These are phyloP conservation scores for Halisarca cf. caerulea DNA, from an alignment of 37 sponge, comb jelly and placozoan genomes.

Conservation along the genomic window DNA sequence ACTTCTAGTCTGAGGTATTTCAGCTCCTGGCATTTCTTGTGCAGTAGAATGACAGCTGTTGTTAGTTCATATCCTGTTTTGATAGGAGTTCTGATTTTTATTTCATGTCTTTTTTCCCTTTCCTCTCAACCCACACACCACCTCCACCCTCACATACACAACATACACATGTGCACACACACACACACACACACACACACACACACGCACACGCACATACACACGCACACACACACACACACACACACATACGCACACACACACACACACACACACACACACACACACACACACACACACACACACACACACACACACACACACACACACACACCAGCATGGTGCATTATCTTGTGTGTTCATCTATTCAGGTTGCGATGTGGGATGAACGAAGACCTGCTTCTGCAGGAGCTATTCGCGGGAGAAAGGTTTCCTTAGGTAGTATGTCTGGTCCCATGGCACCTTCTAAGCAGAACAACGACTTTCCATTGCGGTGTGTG, in stretches of 20 bases:
- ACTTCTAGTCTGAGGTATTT: no score
- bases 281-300: no score
- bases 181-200: not conserved
- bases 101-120: no score
- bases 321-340: no score
- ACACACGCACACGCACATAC: no score
- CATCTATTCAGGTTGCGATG: not conserved
- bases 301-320: no score
- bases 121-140: no score
- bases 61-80: no score
- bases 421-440: conserved; percentile 37
- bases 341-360: not conserved
- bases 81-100: no score
- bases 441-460: conserved; percentile 40
- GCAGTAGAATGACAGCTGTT: no score
- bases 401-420: conserved; percentile 23
- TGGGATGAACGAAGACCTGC: conserved; percentile 31
- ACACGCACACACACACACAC: not conserved
- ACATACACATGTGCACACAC: not conserved
- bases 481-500: conserved; percentile 63
- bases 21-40: no score
- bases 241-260: conserved; percentile 12
- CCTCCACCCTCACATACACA: not conserved
- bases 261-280: not conserved
- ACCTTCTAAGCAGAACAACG: conserved; percentile 61